phyloP scores from a whole-genome alignment of 2,797 vertebrate genomes.

The Delichon dasypus region DNA sequence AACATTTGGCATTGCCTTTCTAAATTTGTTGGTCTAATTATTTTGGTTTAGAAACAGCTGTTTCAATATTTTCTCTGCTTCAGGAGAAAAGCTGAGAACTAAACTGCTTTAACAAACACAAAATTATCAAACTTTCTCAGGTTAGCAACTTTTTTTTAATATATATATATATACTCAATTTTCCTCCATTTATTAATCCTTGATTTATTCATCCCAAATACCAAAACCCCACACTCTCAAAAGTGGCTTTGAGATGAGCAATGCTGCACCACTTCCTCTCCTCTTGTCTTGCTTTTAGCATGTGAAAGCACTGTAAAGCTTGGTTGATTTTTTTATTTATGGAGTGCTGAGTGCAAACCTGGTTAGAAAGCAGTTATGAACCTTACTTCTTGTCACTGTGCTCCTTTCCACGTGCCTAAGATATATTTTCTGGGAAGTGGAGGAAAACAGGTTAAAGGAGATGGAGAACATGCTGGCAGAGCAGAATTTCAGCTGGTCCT shows the following conservation, averaged over 20 bases:
- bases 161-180: background rate
- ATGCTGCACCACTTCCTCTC: background rate
- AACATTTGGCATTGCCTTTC: background rate
- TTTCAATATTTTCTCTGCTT: background rate
- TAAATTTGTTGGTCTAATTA: background rate
- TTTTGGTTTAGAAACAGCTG: background rate
- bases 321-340: background rate
- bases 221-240: background rate
- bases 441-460: constrained; percentile 13
- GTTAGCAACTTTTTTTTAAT: background rate
- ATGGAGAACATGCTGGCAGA: background rate
- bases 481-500: constrained; percentile 13
- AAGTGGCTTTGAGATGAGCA: background rate
- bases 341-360: background rate
- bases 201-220: background rate
- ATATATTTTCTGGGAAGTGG: background rate
- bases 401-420: background rate
- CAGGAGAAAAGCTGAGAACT: background rate
- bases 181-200: background rate
- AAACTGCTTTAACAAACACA: background rate
- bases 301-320: background rate
- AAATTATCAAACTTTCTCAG: background rate
- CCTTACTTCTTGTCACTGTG: background rate
- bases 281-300: background rate
- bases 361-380: background rate